A percentile compares a stretch with the other conserved stretches of the same genome.
phyloP scores from a whole-genome alignment of 2,888 invertebrate genomes.

The Dynastes maya region DNA sequence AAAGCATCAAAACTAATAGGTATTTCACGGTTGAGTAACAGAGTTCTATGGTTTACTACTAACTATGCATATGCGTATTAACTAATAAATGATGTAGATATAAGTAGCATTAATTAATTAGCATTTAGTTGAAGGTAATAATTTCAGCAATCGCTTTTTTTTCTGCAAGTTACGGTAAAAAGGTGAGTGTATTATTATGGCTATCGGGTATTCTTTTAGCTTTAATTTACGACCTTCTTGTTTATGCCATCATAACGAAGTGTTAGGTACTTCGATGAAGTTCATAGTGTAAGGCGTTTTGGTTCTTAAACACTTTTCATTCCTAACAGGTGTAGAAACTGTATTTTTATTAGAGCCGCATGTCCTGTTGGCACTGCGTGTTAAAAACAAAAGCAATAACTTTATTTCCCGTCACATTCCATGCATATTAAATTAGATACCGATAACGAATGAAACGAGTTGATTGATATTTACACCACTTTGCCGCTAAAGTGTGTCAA shows the following conservation, averaged over 20 bases:
- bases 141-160: constrained; percentile 1
- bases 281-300: constrained; percentile 16
- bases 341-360: constrained; percentile 44
- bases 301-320: constrained; percentile 20
- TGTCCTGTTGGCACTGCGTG: constrained; percentile 39
- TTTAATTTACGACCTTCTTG: constrained; percentile 14
- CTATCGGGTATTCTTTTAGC: background rate
- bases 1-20: no score
- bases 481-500: constrained; percentile 32
- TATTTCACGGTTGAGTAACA: background rate
- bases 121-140: background rate
- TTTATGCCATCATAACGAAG: constrained; percentile 3
- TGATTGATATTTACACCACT: constrained; percentile 24
- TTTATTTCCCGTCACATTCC: constrained; percentile 45
- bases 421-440: constrained; percentile 39
- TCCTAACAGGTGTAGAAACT: constrained; percentile 41
- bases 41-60: background rate
- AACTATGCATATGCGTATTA: background rate
- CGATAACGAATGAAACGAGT: constrained; percentile 15
- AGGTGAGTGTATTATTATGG: constrained; percentile 5
- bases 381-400: constrained; percentile 45
- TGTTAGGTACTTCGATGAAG: constrained; percentile 1
- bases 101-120: background rate
- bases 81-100: background rate
- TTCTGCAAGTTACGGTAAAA: constrained; percentile 21